Evolutionary conservation across 2,797 vertebrate genomes (phyloP), one percentile per base, ranked within the genome.

Genomic region (Lerista edwardsae): DNA sequence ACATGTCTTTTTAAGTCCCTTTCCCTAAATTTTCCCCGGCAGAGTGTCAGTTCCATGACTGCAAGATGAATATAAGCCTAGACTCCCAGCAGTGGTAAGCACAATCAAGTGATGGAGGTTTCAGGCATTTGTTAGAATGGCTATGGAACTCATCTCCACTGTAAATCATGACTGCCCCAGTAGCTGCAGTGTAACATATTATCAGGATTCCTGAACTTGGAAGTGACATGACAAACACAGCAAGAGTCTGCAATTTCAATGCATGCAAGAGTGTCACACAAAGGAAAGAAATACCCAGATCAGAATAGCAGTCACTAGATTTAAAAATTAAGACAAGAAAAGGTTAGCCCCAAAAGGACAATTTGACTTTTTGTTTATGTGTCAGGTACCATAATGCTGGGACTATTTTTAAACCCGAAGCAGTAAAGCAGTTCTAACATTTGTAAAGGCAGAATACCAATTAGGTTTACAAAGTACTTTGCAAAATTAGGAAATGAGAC

Each of bases 401-500:
- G n/a, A 74, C 59, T 1, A 21, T 79, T 84, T 73, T 17, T 55
- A 73, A 51, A 65, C 8, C 27, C 51, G 15, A 61, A 84, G 47
- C 12, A 61, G 51, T 41, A 75, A 41, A 62, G 36, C 36, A 29
- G 14, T 25, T 11, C 25, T n/a, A 25, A 34, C 67, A 29, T 65
- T 29, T 75, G 31, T 62, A 64, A 61, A 84, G 27, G 31, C 4
- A 64, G 23, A 84, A 83, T 3, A 1, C n/a, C 0, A 82, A 77
- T 65, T 41, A 77, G 55, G 27, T 59, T 80, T 61, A 80, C 11
- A 77, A 12, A 69, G 55, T 36, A 68, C n/a, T 15, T 19, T 62
- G 64, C 47, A 80, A 81, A 64, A 7, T 39, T 67, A 62, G 57
- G 77, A 86, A 31, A 57, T 44, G 75, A 29, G 73, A 71, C 11